A percentile compares a stretch with the other conserved stretches of the same genome.
These are phyloP conservation scores for Morelia viridis DNA, from an alignment of 2,797 vertebrate species.

Conservation along the genomic window DNA sequence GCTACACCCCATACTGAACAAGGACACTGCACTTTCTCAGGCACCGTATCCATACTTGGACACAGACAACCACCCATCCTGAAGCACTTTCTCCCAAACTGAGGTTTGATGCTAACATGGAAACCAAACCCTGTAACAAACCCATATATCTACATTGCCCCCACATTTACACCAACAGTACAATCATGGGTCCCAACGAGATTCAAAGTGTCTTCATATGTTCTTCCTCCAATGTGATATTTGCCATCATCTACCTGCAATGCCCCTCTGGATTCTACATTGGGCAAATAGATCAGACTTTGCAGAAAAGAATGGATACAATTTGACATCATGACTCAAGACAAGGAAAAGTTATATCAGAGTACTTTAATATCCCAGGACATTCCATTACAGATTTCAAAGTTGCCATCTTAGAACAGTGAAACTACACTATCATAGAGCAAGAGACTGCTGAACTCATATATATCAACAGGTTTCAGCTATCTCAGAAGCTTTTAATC, in stretches of 20 bases:
- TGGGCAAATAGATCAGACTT: background rate
- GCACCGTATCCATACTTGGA: background rate
- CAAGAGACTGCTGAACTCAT: background rate
- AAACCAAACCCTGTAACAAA: background rate
- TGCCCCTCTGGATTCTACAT: background rate
- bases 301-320: background rate
- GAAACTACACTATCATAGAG: background rate
- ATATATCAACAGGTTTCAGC: background rate
- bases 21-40: background rate
- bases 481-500: background rate
- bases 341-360: background rate
- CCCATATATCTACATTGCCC: background rate
- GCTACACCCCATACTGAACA: background rate
- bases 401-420: background rate
- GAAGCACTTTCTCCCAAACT: background rate
- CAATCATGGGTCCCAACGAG: background rate
- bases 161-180: background rate
- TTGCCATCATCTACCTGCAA: background rate
- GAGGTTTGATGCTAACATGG: background rate
- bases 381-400: background rate
- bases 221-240: background rate
- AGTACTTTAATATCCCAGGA: background rate
- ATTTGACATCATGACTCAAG: background rate
- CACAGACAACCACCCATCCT: background rate
- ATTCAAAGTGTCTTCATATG: background rate